Evolutionary conservation across 2,888 invertebrate genomes (phyloP), one percentile per base, ranked within the genome.

Genomic region (Protodeltote pygarga): DNA sequence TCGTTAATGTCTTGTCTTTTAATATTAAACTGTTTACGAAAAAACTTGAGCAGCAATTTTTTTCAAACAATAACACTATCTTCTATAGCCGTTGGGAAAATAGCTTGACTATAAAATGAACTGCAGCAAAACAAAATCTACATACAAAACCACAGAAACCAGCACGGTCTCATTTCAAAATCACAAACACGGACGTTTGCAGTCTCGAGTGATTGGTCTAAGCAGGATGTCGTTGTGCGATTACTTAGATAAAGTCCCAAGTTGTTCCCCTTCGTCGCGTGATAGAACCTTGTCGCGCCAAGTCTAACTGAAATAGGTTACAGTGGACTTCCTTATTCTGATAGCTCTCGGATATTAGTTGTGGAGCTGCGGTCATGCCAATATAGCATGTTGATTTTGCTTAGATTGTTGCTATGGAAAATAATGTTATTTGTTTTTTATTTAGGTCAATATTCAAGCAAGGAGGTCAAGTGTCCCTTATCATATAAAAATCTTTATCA

Each of bases 141-240:
- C 23, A 21, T 28, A 32, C 46, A 58, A 46, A 57, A 53, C 60
- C 59, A 52, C 52, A 53, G 20, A 14, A 3, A 19, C 33, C 23
- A 33, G 27, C 50, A 47, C 31, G 48, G 57, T 41, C 62, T 32
- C 47, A 51, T 48, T 38, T 23, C 45, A 48, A 61, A 61, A 61
- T 57, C 51, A 57, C 57, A 48, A 53, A 53, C 29, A 35, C 41
- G 47, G 34, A 47, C 57, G 41, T 49, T 59, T 53, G 55, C 52
- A 52, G 55, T 61, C 42, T 19, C 34, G 2, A 32, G 46, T 51
- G 49, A 52, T 66, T 52, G 52, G 44, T 51, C 50, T 77, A 81
- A 81, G 77, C 77, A 80, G 83, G 85, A 85, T 79, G 80, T 71
- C 59, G 72, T 75, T 73, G 11, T 20, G 17, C 32, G 16, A 3